phyloP scores from a whole-genome alignment of 2,888 invertebrate species.

The Brachypalpus laphriformis region DNA sequence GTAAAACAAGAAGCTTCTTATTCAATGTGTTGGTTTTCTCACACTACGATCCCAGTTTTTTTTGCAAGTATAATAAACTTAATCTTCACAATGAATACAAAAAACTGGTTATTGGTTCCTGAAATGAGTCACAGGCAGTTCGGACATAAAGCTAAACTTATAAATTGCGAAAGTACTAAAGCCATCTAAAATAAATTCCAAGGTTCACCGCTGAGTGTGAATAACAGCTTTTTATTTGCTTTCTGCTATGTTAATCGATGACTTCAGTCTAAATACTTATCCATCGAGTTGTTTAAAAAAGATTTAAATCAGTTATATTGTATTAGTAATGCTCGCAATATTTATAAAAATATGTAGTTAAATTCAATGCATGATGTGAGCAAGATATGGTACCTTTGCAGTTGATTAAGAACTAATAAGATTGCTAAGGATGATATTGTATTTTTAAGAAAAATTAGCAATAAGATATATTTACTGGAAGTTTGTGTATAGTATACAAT shows the following conservation, averaged over 20 bases:
- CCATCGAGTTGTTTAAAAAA: neutral
- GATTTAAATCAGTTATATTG: too few species aligned
- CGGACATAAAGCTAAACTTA: conserved; percentile 28
- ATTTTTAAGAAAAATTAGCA: too few species aligned
- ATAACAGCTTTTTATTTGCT: neutral
- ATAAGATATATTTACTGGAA: too few species aligned
- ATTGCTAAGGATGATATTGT: too few species aligned
- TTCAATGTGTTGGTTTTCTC: conserved; percentile 3
- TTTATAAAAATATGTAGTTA: too few species aligned
- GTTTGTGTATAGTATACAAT: too few species aligned
- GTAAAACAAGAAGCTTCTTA: neutral
- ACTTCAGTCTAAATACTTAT: conserved; percentile 33
- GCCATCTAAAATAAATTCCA: conserved; percentile 30
- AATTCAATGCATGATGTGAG: too few species aligned
- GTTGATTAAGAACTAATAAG: too few species aligned
- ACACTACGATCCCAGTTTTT: conserved; percentile 11
- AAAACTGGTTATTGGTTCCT: conserved; percentile 57
- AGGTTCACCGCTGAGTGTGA: conserved; percentile 20
- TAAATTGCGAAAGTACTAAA: conserved; percentile 25
- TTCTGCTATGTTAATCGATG: conserved; percentile 52
- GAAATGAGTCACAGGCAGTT: conserved; percentile 33
- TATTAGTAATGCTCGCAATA: too few species aligned
- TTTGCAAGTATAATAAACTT: neutral
- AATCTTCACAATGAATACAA: neutral
- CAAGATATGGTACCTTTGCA: too few species aligned